A percentile compares a stretch with the other conserved stretches of the same genome.
Conservation (phyloP, 2,797 vertebrate species). For the Gastrophryne carolinensis region DNA sequence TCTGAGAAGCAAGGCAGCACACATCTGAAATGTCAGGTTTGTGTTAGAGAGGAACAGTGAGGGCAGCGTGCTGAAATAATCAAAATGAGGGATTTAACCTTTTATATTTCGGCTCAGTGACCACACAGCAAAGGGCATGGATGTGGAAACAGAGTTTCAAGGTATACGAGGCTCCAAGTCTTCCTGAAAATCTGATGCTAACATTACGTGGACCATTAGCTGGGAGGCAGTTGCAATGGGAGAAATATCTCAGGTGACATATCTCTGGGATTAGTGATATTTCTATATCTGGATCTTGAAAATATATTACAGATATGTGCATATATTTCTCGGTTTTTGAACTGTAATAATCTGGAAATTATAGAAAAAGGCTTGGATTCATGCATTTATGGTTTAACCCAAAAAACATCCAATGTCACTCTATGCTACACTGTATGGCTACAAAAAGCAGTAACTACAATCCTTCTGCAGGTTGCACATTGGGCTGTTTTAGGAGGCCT, state of each 20-base stretch:
- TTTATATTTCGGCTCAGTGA: constrained; percentile 69
- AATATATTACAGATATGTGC: constrained; percentile 8
- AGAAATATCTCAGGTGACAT: constrained; percentile 30
- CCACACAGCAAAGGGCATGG: constrained; percentile 66
- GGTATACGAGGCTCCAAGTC: constrained; percentile 57
- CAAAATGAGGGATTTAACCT: constrained; percentile 74
- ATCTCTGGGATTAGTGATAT: constrained; percentile 52
- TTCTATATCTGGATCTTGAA: constrained; percentile 19
- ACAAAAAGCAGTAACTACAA: background rate
- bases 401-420: no score
- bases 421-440: no score
- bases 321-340: background rate
- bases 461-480: background rate
- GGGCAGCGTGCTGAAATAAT: constrained; percentile 62
- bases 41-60: constrained; percentile 62
- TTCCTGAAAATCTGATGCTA: constrained; percentile 59
- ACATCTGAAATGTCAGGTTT: constrained; percentile 79
- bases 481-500: no score
- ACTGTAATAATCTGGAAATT: background rate
- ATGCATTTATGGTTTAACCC: no score
- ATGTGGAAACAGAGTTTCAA: constrained; percentile 58
- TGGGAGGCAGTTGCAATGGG: constrained; percentile 55
- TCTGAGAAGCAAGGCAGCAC: constrained; percentile 70
- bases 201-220: constrained; percentile 63
- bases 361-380: background rate